These are phyloP conservation scores for Lumbricus terrestris DNA, from an alignment of 2,888 invertebrate species.

Conservation along the genomic window DNA sequence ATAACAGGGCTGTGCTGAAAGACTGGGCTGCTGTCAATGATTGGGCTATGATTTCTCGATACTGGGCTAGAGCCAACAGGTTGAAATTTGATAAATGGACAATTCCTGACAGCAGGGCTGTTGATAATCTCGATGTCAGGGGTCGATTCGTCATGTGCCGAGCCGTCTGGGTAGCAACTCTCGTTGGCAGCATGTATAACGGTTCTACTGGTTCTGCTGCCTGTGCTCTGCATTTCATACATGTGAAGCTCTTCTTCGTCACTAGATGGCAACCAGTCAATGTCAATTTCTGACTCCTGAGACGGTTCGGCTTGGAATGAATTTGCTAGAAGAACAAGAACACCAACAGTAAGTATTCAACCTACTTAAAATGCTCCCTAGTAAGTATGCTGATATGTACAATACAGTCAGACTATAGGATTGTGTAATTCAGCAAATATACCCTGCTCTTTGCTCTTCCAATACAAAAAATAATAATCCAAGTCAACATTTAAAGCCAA, in stretches of 20 bases:
- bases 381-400: no score
- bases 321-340: background rate
- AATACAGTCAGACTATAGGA: no score
- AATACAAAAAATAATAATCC: no score
- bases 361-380: background rate
- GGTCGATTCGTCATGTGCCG: background rate
- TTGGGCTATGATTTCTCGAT: background rate
- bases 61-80: background rate
- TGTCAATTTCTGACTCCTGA: constrained; percentile 4
- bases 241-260: background rate
- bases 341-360: background rate
- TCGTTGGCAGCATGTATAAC: background rate
- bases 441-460: no score
- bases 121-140: background rate
- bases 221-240: background rate
- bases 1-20: no score
- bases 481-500: no score
- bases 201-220: background rate
- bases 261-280: background rate
- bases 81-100: background rate
- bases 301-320: background rate
- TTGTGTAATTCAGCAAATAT: no score
- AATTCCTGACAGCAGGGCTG: background rate
- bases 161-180: background rate
- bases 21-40: background rate